Evolutionary conservation across 2,797 vertebrate genomes (phyloP).

Genomic region (Chrysocyon brachyurus): DNA sequence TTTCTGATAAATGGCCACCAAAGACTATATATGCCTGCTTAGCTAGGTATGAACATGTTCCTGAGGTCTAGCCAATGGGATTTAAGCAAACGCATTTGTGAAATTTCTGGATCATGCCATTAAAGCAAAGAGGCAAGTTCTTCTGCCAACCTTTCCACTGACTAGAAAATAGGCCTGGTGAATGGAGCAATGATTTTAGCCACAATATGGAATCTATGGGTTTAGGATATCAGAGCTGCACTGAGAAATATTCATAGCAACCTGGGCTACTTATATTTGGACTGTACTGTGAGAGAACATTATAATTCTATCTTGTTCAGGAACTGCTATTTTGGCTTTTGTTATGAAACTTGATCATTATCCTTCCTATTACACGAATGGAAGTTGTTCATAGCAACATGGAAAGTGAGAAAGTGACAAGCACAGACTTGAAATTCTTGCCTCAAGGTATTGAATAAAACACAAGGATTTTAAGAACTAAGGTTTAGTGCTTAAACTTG

Average conservation of each 20-base stretch:
- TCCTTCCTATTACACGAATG: not conserved
- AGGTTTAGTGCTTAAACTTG: not conserved
- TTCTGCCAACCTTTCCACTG: not conserved
- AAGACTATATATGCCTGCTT: not conserved
- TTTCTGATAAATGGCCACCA: not conserved
- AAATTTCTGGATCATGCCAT: not conserved
- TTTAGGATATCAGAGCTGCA: not conserved
- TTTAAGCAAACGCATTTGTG: not conserved
- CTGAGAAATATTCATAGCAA: not conserved
- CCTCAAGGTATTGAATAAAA: conserved; percentile 47
- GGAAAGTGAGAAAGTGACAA: not conserved
- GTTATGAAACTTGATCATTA: conserved; percentile 60
- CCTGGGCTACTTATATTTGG: conserved; percentile 38
- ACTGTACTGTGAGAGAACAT: conserved; percentile 35
- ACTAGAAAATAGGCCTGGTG: not conserved
- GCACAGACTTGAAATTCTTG: conserved; percentile 27
- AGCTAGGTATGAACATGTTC: not conserved
- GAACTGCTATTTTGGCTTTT: conserved; percentile 48
- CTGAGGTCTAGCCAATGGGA: not conserved
- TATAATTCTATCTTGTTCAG: conserved; percentile 56
- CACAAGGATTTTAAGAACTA: conserved; percentile 21
- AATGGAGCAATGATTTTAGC: not conserved
- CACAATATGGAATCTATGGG: not conserved
- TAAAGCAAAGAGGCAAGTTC: not conserved
- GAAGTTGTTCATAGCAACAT: not conserved